These are phyloP conservation scores for Porphyrio hochstetteri DNA, from an alignment of 2,113 vertebrate genomes.

Conservation along the genomic window DNA sequence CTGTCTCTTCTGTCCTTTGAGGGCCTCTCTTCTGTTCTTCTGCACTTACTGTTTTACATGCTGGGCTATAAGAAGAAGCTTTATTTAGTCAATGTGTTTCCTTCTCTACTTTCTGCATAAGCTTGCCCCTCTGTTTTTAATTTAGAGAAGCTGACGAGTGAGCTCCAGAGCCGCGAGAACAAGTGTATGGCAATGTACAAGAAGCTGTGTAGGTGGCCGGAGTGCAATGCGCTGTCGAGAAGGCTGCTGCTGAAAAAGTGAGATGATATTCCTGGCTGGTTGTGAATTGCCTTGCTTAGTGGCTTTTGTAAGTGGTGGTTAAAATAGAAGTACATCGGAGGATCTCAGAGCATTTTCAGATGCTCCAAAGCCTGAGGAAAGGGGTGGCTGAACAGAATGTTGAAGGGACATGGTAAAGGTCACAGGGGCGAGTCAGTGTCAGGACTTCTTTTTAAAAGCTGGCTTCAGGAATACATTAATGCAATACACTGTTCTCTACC, in stretches of 20 bases:
- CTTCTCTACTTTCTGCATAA: not conserved
- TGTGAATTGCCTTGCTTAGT: not conserved
- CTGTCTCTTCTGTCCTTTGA: not conserved
- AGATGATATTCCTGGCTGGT: conserved; percentile 41
- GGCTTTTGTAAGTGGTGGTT: not conserved
- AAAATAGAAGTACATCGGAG: not conserved
- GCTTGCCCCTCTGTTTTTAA: conserved; percentile 11
- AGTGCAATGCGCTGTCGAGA: conserved; percentile 91
- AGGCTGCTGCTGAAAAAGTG: conserved; percentile 94
- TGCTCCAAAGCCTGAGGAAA: not conserved
- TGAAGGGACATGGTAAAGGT: not conserved
- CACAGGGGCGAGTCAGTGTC: not conserved
- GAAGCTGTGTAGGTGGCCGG: conserved; percentile 90
- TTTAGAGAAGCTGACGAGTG: conserved; percentile 97
- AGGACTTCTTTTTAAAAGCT: not conserved
- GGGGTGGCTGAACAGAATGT: not conserved
- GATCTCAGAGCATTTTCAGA: not conserved
- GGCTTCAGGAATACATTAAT: not conserved
- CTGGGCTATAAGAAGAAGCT: not conserved
- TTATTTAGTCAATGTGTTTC: not conserved
- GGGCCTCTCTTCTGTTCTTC: not conserved
- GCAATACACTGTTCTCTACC: not conserved
- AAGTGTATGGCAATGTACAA: conserved; percentile 97
- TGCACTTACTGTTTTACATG: not conserved
- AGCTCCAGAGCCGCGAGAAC: conserved; percentile 94